Percentiles rank a stretch among this genome's conserved stretches.
These are phyloP conservation scores for Porites australiensis DNA, from an alignment of 64 coral and sea anemone genomes.

Conservation along the genomic window DNA sequence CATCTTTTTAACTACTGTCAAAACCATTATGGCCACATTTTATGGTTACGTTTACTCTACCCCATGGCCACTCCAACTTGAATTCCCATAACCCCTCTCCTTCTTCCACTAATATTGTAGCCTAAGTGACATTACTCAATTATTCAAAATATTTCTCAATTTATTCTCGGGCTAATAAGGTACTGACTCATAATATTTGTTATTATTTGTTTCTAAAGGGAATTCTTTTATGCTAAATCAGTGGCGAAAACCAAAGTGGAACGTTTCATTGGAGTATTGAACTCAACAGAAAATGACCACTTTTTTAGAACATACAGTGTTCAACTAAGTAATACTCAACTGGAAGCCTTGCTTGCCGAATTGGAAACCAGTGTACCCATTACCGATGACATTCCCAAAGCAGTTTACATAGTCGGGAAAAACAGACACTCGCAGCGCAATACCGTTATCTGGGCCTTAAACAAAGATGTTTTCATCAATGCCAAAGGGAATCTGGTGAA, in stretches of 20 bases:
- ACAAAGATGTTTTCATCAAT: not conserved
- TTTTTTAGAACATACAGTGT: slow-evolving; percentile 1
- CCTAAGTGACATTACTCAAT: no score
- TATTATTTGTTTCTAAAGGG: not conserved
- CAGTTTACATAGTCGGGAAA: slow-evolving; percentile 18
- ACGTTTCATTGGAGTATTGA: slow-evolving; percentile 5
- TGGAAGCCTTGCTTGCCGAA: slow-evolving; percentile 22
- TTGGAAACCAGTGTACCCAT: not conserved
- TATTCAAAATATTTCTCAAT: no score
- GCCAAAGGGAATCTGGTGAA: not conserved
- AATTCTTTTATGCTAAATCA: slow-evolving; percentile 15
- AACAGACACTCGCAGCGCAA: not conserved
- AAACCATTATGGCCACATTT: no score
- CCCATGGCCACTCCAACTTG: no score
- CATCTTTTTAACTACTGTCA: no score
- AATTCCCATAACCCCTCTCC: no score
- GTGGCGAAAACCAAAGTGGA: slow-evolving; percentile 33
- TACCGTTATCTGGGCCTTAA: slow-evolving; percentile 6
- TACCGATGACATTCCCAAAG: slow-evolving; percentile 12
- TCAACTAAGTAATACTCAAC: not conserved
- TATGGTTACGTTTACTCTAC: no score
- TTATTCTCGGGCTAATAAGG: no score
- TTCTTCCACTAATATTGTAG: no score
- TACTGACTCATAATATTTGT: no score
- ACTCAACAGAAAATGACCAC: not conserved